A percentile compares a stretch with the other conserved stretches of the same genome.
These are phyloP conservation scores for Phymatocera aterrima DNA, from an alignment of 2,888 invertebrate genomes.

Conservation along the genomic window DNA sequence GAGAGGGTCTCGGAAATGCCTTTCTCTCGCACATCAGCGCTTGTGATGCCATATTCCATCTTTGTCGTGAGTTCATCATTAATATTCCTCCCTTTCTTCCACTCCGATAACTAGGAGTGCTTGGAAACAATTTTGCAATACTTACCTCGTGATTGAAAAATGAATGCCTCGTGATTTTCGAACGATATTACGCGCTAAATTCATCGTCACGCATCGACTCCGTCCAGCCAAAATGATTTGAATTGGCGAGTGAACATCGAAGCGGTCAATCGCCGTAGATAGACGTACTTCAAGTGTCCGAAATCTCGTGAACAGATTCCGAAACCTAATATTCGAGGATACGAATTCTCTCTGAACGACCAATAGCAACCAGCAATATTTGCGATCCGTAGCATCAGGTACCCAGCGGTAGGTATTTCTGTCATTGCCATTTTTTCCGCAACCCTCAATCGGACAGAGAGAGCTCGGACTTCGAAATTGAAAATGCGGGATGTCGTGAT, in stretches of 20 bases:
- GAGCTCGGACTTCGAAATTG: neutral
- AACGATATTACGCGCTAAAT: no score
- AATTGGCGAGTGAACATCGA: no score
- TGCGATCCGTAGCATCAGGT: no score
- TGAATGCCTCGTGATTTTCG: no score
- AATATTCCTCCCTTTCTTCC: neutral
- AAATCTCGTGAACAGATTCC: no score
- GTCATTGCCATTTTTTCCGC: neutral
- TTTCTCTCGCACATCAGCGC: constrained; percentile 99
- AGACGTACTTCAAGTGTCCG: no score
- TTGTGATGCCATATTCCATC: constrained; percentile 98
- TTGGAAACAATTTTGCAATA: neutral
- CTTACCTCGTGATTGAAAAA: neutral
- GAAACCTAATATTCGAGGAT: no score
- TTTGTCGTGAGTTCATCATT: constrained; percentile 87
- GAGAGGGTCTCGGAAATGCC: constrained; percentile 98
- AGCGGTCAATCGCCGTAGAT: no score
- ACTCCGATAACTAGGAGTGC: neutral
- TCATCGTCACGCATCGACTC: no score
- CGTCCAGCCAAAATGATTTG: no score
- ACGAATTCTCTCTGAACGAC: no score
- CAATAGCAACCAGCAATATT: no score
- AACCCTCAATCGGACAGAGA: neutral
- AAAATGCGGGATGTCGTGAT: neutral
- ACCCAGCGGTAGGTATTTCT: neutral